Base-by-base conservation (phyloP, 2,113 vertebrate genomes). In the Megaleporinus macrocephalus region DNA sequence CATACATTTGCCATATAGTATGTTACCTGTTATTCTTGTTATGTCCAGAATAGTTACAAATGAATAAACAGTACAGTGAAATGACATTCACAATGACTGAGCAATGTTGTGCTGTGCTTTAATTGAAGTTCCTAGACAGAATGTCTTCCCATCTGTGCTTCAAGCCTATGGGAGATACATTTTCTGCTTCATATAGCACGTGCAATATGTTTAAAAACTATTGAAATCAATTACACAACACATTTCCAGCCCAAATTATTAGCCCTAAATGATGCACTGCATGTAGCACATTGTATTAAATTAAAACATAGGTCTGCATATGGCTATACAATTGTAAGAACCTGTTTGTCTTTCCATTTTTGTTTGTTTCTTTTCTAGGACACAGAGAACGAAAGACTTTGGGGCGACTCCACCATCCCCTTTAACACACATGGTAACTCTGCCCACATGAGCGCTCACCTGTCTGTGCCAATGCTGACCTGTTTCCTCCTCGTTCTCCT, bases 321-420 rank as follows among this genome's bases (percentile, higher is more conserved):
- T 11, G 41, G 41, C 41, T 9, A 10, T 44, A 44, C 1, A 44
- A 4, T 44, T 44, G 1, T 9, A 73, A 33, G 14, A 36, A 12
- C 18, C 5, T 30, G 61, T 30, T 85, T 5, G 9, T 6, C n/a
- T 24, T 80, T 41, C n/a, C n/a, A n/a, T n/a, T n/a, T n/a, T n/a
- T n/a, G n/a, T 82, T 33, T 88, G 2, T 86, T 0, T 86, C 49
- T 61, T 86, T 70, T 29, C 20, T 73, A 95, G 94, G 88, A 83
- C 18, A 87, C 93, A 22, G 90, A 84, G 73, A 93, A 92, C 78
- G 91, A 92, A 71, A 88, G 88, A 55, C 90, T 92, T 13, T 89
- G 92, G 87, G 90, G 85, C 6, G 90, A 87, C 27, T 83, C 89
- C 55, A 93, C 89, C 12, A 77, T 91, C 33, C 82, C 92, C 26